Evolutionary conservation across 2,797 vertebrate species (phyloP), one percentile per base, ranked within the genome.

Genomic region (Sebastes miniatus): DNA sequence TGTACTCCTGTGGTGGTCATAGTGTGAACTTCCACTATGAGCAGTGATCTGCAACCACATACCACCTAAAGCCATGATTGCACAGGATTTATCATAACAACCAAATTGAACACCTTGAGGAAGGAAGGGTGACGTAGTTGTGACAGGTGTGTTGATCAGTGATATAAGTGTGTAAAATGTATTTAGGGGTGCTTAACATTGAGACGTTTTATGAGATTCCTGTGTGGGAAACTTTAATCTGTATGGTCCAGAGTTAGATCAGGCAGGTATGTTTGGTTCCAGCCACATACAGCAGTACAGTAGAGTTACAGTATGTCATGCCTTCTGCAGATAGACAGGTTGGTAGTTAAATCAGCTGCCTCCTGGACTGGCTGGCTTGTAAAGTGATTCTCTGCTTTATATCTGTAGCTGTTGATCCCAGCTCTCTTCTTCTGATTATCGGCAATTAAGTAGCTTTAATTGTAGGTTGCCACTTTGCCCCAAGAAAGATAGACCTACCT

Each of bases 371-470:
- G 10, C 24, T 20, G 31, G 13, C 43, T 20, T 27, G 31, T 56
- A 24, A 65, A 67, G 36, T 10, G 8, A 47, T 78, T 65, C 34
- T 25, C 16, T 24, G 22, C 12, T 77, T 73, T 50, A 16, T 43
- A 43, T 75, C 12, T 43, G 6, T 34, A 34, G 39, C 43, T 61
- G 56, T 36, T 68, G 47, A 74, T 66, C 61, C 31, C 14, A 3
- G 25, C 22, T 36, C 56, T 59, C 32, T 32, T 47, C 18, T 59
- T 71, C n/a, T 59, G 39, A 68, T 84, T 29, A 39, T 73, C 11
- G 2, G 3, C 25, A 69, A 66, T 69, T 50, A 54, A 69, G 58
- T 63, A 32, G 36, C 31, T 80, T 71, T 73, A 74, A 71, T 79
- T 13, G 56, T 18, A 63, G 50, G 6, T 27, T 66, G 18, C 18